These are phyloP conservation scores for Phyto melanocephala DNA, from an alignment of 2,888 invertebrate genomes.

Conservation along the genomic window DNA sequence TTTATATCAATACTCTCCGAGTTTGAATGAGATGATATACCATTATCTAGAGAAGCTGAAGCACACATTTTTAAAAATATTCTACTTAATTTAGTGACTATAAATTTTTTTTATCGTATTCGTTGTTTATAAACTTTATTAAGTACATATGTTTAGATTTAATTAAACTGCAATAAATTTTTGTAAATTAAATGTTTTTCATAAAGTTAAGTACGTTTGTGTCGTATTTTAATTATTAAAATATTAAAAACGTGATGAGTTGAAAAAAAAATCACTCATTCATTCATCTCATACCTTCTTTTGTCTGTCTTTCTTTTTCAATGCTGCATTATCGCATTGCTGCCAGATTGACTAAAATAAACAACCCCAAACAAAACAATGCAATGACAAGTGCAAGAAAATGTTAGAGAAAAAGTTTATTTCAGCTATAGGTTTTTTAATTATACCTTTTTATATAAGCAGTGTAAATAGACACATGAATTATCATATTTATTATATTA, in stretches of 20 bases:
- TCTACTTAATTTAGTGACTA: not conserved
- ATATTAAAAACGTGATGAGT: constrained; percentile 52
- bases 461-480: no score
- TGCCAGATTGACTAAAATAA: constrained; percentile 5
- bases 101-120: not conserved
- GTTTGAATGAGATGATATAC: constrained; percentile 49
- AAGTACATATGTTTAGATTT: constrained; percentile 36
- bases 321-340: constrained; percentile 1
- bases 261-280: constrained; percentile 32
- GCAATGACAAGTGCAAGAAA: constrained; percentile 41
- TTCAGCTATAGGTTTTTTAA: no score
- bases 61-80: constrained; percentile 49
- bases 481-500: no score
- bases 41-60: constrained; percentile 56
- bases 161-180: not conserved
- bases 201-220: constrained; percentile 47
- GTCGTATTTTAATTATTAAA: constrained; percentile 46
- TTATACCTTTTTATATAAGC: no score
- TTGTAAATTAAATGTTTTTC: constrained; percentile 1
- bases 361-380: not conserved
- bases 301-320: not conserved
- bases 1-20: constrained; percentile 46
- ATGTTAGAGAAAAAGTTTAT: no score
- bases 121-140: not conserved
- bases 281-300: constrained; percentile 13